A percentile compares a stretch with the other conserved stretches of the same genome.
Conservation (phyloP, 2,888 invertebrate genomes). For the Arctia plantaginis region DNA sequence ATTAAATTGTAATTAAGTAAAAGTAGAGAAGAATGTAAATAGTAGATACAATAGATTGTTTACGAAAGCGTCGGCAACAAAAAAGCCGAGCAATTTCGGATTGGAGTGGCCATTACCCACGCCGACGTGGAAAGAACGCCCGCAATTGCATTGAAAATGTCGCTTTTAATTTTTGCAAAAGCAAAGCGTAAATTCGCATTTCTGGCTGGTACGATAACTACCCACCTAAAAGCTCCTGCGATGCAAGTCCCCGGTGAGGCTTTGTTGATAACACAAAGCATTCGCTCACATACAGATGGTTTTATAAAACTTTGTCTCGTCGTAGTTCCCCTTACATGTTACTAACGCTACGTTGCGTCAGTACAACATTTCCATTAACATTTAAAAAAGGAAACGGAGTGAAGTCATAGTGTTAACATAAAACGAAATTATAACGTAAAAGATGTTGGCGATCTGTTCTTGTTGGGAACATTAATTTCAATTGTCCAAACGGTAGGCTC, state of each 20-base stretch:
- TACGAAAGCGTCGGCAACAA: slow-evolving; percentile 74
- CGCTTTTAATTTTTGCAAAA: slow-evolving; percentile 85
- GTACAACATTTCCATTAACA: slow-evolving; percentile 34
- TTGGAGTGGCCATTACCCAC: slow-evolving; percentile 84
- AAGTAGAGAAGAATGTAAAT: slow-evolving; percentile 56
- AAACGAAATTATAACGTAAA: slow-evolving; percentile 23
- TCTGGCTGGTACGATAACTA: slow-evolving; percentile 78
- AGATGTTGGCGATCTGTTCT: slow-evolving; percentile 18
- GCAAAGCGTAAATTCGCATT: slow-evolving; percentile 83
- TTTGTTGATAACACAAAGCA: slow-evolving; percentile 82
- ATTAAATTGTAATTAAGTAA: slow-evolving; percentile 59
- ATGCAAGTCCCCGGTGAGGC: slow-evolving; percentile 69
- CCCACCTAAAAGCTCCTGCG: slow-evolving; percentile 80
- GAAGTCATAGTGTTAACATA: slow-evolving; percentile 16
- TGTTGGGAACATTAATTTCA: slow-evolving; percentile 61
- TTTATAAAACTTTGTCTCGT: slow-evolving; percentile 74
- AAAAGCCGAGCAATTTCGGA: slow-evolving; percentile 76
- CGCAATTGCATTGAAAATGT: slow-evolving; percentile 83
- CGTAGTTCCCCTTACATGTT: slow-evolving; percentile 57
- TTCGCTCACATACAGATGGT: slow-evolving; percentile 71
- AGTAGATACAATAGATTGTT: slow-evolving; percentile 73
- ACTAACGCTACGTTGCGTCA: slow-evolving; percentile 47
- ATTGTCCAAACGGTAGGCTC: slow-evolving; percentile 43
- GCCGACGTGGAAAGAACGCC: slow-evolving; percentile 78
- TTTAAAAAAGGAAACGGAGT: slow-evolving; percentile 20